These are phyloP conservation scores for Megalops atlanticus DNA, from an alignment of 2,113 vertebrate species.

Conservation along the genomic window DNA sequence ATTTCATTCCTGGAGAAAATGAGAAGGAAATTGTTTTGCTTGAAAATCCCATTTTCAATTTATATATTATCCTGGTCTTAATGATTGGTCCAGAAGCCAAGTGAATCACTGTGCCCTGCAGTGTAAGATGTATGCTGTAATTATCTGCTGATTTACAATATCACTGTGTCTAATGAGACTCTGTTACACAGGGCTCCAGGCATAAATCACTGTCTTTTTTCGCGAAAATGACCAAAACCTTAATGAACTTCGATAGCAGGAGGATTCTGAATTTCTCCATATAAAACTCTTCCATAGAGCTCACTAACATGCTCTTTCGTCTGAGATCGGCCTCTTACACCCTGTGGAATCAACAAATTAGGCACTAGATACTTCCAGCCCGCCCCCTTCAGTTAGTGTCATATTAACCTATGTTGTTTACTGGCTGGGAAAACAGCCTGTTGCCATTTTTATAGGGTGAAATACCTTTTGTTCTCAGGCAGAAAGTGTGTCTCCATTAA, in stretches of 20 bases:
- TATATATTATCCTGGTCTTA: slow-evolving; percentile 38
- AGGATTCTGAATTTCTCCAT: slow-evolving; percentile 35
- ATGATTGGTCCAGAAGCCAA: slow-evolving; percentile 58
- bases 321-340: neutral
- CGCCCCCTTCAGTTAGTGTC: slow-evolving; percentile 51
- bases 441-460: slow-evolving; percentile 24
- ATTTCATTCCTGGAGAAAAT: slow-evolving; percentile 2
- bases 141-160: slow-evolving; percentile 81
- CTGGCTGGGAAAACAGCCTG: slow-evolving; percentile 34
- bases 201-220: slow-evolving; percentile 78
- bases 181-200: slow-evolving; percentile 60
- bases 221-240: slow-evolving; percentile 65
- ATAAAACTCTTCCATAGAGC: neutral
- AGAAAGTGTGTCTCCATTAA: neutral
- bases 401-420: slow-evolving; percentile 39
- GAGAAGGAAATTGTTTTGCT: neutral
- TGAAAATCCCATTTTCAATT: neutral
- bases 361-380: slow-evolving; percentile 27
- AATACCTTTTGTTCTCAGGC: slow-evolving; percentile 24
- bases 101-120: slow-evolving; percentile 59
- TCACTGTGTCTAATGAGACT: slow-evolving; percentile 76
- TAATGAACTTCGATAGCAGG: slow-evolving; percentile 36
- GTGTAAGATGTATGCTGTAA: slow-evolving; percentile 77
- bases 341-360: slow-evolving; percentile 40
- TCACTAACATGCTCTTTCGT: neutral